These are phyloP conservation scores for Dorcus hopei DNA, from an alignment of 2,888 invertebrate species.

Conservation along the genomic window DNA sequence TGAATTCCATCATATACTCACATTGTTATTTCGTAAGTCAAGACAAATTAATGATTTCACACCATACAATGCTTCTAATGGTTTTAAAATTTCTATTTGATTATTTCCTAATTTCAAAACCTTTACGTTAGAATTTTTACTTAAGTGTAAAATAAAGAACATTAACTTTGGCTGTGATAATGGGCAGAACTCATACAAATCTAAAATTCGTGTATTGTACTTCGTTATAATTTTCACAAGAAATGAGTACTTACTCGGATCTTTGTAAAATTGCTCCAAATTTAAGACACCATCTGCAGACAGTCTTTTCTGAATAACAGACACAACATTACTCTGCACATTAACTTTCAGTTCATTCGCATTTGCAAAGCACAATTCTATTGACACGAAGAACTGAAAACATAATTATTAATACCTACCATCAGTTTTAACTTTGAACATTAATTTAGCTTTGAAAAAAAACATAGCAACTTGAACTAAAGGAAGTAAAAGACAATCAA, in stretches of 20 bases:
- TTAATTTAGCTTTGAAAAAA: no score
- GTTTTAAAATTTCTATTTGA: slow-evolving; percentile 38
- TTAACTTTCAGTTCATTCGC: slow-evolving; percentile 50
- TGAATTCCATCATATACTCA: slow-evolving; percentile 9
- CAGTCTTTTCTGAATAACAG: slow-evolving; percentile 45
- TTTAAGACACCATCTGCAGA: slow-evolving; percentile 40
- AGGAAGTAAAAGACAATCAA: background rate
- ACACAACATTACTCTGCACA: slow-evolving; percentile 48
- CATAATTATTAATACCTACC: background rate
- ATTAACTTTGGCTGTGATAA: slow-evolving; percentile 52
- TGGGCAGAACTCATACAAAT: slow-evolving; percentile 46
- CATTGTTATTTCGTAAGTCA: slow-evolving; percentile 28
- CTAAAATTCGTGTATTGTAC: slow-evolving; percentile 25
- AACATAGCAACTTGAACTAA: no score
- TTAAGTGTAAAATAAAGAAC: slow-evolving; percentile 48
- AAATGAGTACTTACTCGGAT: slow-evolving; percentile 40
- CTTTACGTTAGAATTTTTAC: slow-evolving; percentile 32
- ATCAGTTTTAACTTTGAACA: no score
- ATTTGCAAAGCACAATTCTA: slow-evolving; percentile 49
- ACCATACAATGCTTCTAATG: slow-evolving; percentile 39
- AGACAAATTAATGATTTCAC: slow-evolving; percentile 18
- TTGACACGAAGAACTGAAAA: slow-evolving; percentile 40
- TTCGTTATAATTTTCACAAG: slow-evolving; percentile 1
- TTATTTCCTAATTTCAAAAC: slow-evolving; percentile 39
- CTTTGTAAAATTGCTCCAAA: slow-evolving; percentile 50